phyloP scores from a whole-genome alignment of 2,113 vertebrate species.

The Burhinus bistriatus region DNA sequence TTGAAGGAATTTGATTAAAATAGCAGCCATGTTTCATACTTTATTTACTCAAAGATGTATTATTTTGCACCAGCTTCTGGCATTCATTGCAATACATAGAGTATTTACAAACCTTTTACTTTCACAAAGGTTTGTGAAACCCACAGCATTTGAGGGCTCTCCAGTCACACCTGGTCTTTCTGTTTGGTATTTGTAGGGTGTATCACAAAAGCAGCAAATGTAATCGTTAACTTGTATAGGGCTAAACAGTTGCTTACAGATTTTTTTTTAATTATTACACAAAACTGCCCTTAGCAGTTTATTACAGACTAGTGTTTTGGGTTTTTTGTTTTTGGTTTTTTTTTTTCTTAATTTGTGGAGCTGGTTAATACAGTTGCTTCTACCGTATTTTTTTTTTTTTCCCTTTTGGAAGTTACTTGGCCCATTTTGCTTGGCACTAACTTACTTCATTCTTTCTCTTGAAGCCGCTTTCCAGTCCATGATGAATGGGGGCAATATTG shows the following conservation, averaged over 20 bases:
- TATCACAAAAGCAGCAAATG: background rate
- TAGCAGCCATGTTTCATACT: background rate
- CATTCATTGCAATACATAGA: background rate
- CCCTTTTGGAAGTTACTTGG: background rate
- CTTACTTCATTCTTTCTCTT: slow-evolving; percentile 51
- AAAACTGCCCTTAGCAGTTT: background rate
- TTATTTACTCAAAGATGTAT: background rate
- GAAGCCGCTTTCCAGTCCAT: slow-evolving; percentile 93
- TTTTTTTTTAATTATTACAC: background rate
- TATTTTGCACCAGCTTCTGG: background rate
- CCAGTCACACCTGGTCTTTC: background rate
- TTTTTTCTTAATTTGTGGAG: background rate
- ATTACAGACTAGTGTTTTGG: background rate
- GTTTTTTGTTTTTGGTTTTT: background rate
- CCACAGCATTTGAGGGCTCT: background rate
- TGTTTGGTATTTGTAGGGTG: background rate
- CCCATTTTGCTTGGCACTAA: slow-evolving; percentile 26
- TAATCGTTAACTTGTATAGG: background rate
- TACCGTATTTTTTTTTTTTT: background rate
- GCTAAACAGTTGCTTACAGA: background rate
- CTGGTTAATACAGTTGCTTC: background rate
- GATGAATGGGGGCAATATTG: slow-evolving; percentile 93
- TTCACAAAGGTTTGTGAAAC: background rate
- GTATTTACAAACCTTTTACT: background rate
- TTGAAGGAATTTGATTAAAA: background rate